These are phyloP conservation scores for Branchipolynoe longqiensis DNA, from an alignment of 2,888 invertebrate genomes.

Conservation along the genomic window DNA sequence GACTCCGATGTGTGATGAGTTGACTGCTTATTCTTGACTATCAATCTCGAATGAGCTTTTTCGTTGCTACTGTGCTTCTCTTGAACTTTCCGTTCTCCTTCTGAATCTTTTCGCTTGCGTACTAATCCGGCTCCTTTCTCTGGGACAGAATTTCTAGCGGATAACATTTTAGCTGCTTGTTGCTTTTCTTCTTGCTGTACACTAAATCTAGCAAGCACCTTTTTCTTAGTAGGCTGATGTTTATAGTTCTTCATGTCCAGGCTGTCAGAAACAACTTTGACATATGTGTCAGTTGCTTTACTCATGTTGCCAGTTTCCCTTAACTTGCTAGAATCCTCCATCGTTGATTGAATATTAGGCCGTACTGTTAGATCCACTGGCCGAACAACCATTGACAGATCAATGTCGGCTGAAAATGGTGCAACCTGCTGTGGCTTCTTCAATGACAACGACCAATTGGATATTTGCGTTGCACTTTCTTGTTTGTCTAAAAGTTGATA, in stretches of 20 bases:
- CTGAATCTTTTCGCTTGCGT: no score
- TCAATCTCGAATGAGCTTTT: no score
- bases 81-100: no score
- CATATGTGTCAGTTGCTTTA: no score
- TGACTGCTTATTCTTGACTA: neutral
- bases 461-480: neutral
- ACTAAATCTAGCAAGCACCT: slow-evolving; percentile 14
- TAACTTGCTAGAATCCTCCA: no score
- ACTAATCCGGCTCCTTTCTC: neutral
- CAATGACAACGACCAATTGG: neutral
- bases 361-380: neutral
- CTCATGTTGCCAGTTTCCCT: no score
- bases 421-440: neutral
- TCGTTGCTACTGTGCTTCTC: no score
- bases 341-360: neutral
- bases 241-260: slow-evolving; percentile 4
- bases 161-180: neutral
- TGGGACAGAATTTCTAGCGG: no score
- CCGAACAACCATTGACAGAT: neutral
- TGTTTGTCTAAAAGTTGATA: neutral
- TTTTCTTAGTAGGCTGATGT: slow-evolving; percentile 21
- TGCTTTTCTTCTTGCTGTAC: neutral
- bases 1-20: neutral
- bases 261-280: no score
- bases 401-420: neutral